Evolutionary conservation across 2,888 invertebrate species (phyloP), one percentile per base, ranked within the genome.

Genomic region (Onchidella celtica): DNA sequence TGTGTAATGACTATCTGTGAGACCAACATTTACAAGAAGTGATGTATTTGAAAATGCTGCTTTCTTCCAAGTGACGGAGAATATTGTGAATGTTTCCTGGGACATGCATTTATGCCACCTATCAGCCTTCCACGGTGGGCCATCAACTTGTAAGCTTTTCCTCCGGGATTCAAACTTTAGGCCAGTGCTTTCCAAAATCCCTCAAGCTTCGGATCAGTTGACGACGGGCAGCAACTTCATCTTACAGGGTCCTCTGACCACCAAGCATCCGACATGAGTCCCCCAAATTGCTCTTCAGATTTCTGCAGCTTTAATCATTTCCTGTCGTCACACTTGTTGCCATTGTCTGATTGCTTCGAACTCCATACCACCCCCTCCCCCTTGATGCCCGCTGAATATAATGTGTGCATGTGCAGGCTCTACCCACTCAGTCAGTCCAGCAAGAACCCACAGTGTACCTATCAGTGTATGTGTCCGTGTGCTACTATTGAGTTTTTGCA

Each of bases 191-290:
- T 27, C 34, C 47, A 77, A n/a, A 32, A 55, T 36, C 57, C 24
- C n/a, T 66, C 65, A n/a, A 57, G 47, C 77, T 65, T 55, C 34
- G 29, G 29, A 21, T 21, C 32, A 68, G 40, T 11, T 66, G 55
- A 77, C 57, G 59, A 65, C 24, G 55, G 36, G 55, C 72, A 66
- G 36, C 57, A 57, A 57, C 73, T n/a, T 36, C 9, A 27, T 38
- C 24, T 57, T 38, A 34, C 34, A 36, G n/a, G 72, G 79, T 73
- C 73, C 66, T 36, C 66, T 72, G 65, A 73, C 72, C 66, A 57
- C 65, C 21, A 79, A 79, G 38, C 55, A 79, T 79, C 79, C 79
- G 79, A 79, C 73, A 79, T 79, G 79, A 79, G 79, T 73, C 65
- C 79, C 65, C 27, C 55, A 65, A 73, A 24, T 72, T 73, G 47